Base-by-base conservation (phyloP, 2,113 vertebrate genomes). In the Sialia sialis region DNA sequence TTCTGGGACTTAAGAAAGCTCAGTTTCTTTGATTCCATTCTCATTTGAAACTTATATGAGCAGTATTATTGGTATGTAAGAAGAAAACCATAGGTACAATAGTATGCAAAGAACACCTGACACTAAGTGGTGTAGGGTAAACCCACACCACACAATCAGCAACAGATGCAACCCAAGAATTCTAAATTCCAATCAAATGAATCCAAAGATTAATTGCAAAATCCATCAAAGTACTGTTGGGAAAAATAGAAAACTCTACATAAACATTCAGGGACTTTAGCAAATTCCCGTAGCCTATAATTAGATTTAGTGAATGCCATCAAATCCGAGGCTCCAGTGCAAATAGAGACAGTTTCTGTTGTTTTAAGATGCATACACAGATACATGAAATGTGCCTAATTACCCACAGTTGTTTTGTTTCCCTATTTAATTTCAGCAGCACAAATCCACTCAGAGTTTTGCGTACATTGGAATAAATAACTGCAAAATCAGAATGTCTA, bases 121-220 rank as follows among this genome's bases (percentile, higher is more conserved):
- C 1, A 2, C 10, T 80, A 84, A 90, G 36, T 43, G 29, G 41
- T 19, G 5, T 7, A 63, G 79, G 64, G 75, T 19, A 72, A 90
- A 78, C n/a, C n/a, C 62, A 78, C 85, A 81, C 52, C 60, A 60
- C 38, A 13, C 29, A 66, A 81, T 72, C 27, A 3, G 48, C 26
- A 79, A 73, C 94, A 95, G 94, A 85, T 46, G 76, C 27, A 62
- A 75, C 58, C 77, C 59, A 95, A 77, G 77, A 95, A 92, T 89
- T 73, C 79, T 79, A 54, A 46, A 87, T 91, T 94, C 88, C 92
- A 93, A 64, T 88, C 86, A 94, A 90, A 94, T 22, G 56, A 79
- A 96, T 70, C n/a, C 19, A 63, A 95, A 93, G 93, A 96, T 96
- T 92, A 96, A 96, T 89, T 85, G 93, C 81, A 89, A 97, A 96